These are phyloP conservation scores for Abscondita cerata DNA, from an alignment of 2,888 invertebrate species.

Conservation along the genomic window DNA sequence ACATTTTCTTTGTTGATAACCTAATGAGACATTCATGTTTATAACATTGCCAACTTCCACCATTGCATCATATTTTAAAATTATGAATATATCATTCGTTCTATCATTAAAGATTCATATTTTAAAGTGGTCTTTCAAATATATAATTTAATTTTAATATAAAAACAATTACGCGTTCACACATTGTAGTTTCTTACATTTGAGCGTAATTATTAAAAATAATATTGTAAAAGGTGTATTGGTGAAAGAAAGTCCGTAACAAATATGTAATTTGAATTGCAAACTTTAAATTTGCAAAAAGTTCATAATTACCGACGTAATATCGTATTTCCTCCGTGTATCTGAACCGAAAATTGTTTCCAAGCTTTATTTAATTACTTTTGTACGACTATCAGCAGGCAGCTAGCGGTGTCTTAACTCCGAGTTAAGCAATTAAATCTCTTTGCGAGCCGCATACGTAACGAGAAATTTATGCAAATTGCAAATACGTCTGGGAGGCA, in stretches of 20 bases:
- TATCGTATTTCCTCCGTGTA: conserved; percentile 39
- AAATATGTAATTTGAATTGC: conserved; percentile 22
- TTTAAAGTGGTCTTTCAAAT: too few species aligned
- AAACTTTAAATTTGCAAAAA: conserved; percentile 30
- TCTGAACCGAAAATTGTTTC: conserved; percentile 53
- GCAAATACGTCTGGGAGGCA: conserved; percentile 49
- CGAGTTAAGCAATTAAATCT: conserved; percentile 56
- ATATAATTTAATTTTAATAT: too few species aligned
- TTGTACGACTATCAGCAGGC: conserved; percentile 50
- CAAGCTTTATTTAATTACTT: conserved; percentile 55
- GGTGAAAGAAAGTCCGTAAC: background rate
- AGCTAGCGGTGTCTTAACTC: conserved; percentile 53
- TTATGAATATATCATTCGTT: too few species aligned
- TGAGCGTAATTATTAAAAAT: too few species aligned
- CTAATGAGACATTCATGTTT: too few species aligned
- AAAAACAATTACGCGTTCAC: too few species aligned
- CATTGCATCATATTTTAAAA: too few species aligned
- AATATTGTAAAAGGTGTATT: too few species aligned
- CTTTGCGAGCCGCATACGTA: conserved; percentile 56
- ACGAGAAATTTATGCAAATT: conserved; percentile 56
- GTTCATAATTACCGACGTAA: conserved; percentile 34
- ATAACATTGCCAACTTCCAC: too few species aligned
- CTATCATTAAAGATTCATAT: too few species aligned
- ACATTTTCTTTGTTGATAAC: too few species aligned
- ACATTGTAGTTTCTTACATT: too few species aligned